phyloP scores from a whole-genome alignment of 2,113 vertebrate genomes.

The Calonectris borealis region DNA sequence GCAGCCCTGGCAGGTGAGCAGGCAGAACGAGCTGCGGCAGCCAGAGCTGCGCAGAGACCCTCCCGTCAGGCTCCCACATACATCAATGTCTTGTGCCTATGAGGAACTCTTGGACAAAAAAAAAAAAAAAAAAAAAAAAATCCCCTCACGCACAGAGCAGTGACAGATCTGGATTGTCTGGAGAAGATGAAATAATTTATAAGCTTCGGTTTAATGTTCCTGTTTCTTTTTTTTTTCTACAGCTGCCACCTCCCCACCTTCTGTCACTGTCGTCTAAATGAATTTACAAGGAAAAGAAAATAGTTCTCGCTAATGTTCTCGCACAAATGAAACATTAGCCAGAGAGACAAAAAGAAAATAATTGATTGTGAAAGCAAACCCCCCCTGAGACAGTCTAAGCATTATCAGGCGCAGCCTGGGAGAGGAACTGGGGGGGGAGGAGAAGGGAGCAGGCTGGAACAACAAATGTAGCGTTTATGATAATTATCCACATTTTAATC shows the following conservation, averaged over 20 bases:
- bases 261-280: slow-evolving; percentile 37
- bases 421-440: not conserved
- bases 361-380: slow-evolving; percentile 56
- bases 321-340: slow-evolving; percentile 52
- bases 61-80: not conserved
- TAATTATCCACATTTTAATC: slow-evolving; percentile 72
- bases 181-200: slow-evolving; percentile 65
- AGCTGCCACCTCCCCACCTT: slow-evolving; percentile 60
- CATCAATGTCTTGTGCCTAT: not conserved
- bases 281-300: slow-evolving; percentile 60
- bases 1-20: not conserved
- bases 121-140: not conserved
- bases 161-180: slow-evolving; percentile 52
- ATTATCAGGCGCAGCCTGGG: slow-evolving; percentile 58
- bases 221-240: not conserved
- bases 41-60: not conserved
- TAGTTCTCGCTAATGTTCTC: slow-evolving; percentile 59
- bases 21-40: not conserved
- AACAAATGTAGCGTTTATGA: slow-evolving; percentile 59
- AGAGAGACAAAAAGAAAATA: slow-evolving; percentile 55
- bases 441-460: not conserved
- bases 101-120: not conserved
- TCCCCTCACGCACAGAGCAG: not conserved
- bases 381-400: slow-evolving; percentile 30
- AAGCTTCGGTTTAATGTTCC: slow-evolving; percentile 32